phyloP scores from a whole-genome alignment of 2,797 vertebrate species.

The Myotis myotis region DNA sequence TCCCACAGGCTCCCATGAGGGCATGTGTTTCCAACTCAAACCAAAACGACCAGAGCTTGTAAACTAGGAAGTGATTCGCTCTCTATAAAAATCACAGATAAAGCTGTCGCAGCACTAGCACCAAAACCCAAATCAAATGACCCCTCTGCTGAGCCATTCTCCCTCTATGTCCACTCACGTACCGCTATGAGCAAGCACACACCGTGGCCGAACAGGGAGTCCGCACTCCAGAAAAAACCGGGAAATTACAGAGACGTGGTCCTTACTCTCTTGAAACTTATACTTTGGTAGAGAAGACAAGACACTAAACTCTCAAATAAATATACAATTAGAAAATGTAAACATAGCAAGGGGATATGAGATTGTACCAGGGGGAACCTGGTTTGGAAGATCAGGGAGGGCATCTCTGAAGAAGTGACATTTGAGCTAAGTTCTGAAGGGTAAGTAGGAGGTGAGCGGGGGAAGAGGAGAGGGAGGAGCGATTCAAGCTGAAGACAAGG shows the following conservation, averaged over 20 bases:
- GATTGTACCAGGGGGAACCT: not conserved
- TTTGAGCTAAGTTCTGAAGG: not conserved
- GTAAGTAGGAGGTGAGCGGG: not conserved
- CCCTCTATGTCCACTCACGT: not conserved
- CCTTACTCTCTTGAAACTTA: not conserved
- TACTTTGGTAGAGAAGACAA: not conserved
- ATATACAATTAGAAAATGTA: not conserved
- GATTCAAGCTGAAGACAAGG: not conserved
- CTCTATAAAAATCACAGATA: not conserved
- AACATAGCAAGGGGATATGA: not conserved
- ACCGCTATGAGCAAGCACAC: not conserved
- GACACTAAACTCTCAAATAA: not conserved
- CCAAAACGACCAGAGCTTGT: not conserved
- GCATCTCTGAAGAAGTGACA: not conserved
- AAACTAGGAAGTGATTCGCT: not conserved
- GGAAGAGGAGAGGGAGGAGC: not conserved
- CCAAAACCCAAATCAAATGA: not conserved
- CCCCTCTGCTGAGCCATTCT: not conserved
- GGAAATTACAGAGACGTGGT: not conserved
- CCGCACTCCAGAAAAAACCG: not conserved
- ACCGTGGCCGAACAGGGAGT: not conserved
- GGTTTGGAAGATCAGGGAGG: not conserved
- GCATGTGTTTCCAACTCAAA: not conserved
- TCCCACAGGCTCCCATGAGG: not conserved
- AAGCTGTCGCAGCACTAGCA: not conserved